phyloP scores from a whole-genome alignment of 2,113 vertebrate species.

The Corvus cornix region DNA sequence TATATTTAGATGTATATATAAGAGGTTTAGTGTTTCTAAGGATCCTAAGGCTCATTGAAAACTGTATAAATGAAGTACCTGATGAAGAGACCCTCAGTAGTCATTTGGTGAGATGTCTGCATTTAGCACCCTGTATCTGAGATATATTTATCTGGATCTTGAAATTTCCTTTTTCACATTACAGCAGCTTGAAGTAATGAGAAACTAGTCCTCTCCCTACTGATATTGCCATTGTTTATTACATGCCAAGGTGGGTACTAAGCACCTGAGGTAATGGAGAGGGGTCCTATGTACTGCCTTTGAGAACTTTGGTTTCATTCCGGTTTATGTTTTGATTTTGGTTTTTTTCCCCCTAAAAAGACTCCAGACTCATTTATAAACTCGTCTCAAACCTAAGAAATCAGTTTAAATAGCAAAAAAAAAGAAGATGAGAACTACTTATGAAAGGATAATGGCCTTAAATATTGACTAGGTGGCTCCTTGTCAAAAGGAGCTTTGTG shows the following conservation, averaged over 20 bases:
- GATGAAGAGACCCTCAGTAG: neutral
- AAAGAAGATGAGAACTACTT: neutral
- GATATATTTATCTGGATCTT: neutral
- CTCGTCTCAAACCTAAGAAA: neutral
- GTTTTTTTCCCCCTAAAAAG: neutral
- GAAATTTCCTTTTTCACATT: neutral
- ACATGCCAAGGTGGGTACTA: neutral
- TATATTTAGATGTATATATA: neutral
- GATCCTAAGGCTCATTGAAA: neutral
- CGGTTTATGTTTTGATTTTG: neutral
- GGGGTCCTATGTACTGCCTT: rapidly evolving
- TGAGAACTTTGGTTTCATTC: neutral
- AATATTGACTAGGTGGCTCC: neutral
- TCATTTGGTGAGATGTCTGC: neutral
- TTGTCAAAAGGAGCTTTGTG: neutral
- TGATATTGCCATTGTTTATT: neutral
- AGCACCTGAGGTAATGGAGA: neutral
- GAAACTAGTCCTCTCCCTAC: neutral
- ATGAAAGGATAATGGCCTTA: neutral
- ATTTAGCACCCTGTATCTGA: neutral
- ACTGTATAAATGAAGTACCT: neutral
- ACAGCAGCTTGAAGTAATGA: neutral
- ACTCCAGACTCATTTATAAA: neutral
- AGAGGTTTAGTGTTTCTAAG: neutral
- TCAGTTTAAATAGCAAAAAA: neutral